Conservation (phyloP, 2,888 invertebrate genomes). For the Abscondita cerata region DNA sequence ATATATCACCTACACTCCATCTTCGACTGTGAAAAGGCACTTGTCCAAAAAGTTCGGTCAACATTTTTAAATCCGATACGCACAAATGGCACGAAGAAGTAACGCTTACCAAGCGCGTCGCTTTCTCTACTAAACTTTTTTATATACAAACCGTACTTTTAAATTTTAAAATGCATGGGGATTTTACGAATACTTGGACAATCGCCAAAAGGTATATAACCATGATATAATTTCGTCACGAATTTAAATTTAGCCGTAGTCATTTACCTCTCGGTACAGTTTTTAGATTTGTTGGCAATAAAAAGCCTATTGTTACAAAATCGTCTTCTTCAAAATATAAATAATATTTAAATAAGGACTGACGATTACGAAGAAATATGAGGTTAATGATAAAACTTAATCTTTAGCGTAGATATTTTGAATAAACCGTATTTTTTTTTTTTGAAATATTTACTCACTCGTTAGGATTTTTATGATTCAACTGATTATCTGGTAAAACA, state of each 20-base stretch:
- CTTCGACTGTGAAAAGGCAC: neutral
- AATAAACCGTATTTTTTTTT: no score
- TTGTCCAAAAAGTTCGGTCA: neutral
- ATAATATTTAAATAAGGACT: no score
- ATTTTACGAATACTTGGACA: neutral
- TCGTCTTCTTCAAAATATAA: no score
- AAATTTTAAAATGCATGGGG: neutral
- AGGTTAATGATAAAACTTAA: no score
- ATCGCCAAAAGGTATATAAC: neutral
- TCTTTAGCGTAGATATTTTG: no score
- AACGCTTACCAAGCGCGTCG: neutral
- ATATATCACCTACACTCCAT: neutral
- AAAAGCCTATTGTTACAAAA: no score
- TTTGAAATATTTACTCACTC: no score
- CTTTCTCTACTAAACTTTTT: neutral
- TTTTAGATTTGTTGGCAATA: neutral
- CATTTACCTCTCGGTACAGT: conserved; percentile 6
- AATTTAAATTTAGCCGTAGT: conserved; percentile 7
- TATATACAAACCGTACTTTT: no score
- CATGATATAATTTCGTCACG: conserved; percentile 5
- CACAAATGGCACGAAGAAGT: neutral
- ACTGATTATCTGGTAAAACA: no score
- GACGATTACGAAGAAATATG: no score
- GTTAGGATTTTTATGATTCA: no score
- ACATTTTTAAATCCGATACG: neutral